These are phyloP conservation scores for roundworm (Caenorhabditis elegans) DNA, from an alignment of 1,140 invertebrate species.

Conservation along the genomic window DNA sequence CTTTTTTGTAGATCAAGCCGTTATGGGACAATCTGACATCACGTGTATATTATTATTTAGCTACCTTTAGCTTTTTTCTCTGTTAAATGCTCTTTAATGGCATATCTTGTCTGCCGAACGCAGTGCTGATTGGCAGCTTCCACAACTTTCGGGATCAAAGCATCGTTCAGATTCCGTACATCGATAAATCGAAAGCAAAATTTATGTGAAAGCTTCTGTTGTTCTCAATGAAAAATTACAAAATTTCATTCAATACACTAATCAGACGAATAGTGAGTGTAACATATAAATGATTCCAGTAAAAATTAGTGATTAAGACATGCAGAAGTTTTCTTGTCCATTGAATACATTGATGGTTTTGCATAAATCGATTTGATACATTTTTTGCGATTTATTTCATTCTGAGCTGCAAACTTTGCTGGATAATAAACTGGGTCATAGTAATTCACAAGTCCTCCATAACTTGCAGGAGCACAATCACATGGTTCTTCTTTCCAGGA, in stretches of 20 bases:
- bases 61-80: slow-evolving; percentile 15
- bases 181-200: slow-evolving; percentile 3
- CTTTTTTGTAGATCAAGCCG: too few relatives aligned
- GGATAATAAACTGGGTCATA: slow-evolving; percentile 51
- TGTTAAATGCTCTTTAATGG: background rate
- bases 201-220: too few relatives aligned
- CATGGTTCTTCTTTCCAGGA: slow-evolving; percentile 53
- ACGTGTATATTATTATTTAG: too few relatives aligned
- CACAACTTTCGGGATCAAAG: background rate
- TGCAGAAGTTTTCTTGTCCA: slow-evolving; percentile 34
- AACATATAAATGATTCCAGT: background rate
- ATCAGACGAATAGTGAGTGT: too few relatives aligned
- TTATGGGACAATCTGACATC: too few relatives aligned
- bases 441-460: slow-evolving; percentile 42
- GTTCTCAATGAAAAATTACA: too few relatives aligned
- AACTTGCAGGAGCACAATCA: slow-evolving; percentile 50
- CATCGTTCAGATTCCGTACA: background rate
- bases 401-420: slow-evolving; percentile 43
- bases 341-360: slow-evolving; percentile 49
- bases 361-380: slow-evolving; percentile 45
- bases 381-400: slow-evolving; percentile 38
- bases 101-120: background rate
- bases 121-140: background rate
- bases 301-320: slow-evolving; percentile 44
- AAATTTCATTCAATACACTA: too few relatives aligned